Evolutionary conservation across 35 echinoderm and acorn worm species (phyloP), one percentile per base, ranked within the genome.

Genomic region (Lytechinus pictus): DNA sequence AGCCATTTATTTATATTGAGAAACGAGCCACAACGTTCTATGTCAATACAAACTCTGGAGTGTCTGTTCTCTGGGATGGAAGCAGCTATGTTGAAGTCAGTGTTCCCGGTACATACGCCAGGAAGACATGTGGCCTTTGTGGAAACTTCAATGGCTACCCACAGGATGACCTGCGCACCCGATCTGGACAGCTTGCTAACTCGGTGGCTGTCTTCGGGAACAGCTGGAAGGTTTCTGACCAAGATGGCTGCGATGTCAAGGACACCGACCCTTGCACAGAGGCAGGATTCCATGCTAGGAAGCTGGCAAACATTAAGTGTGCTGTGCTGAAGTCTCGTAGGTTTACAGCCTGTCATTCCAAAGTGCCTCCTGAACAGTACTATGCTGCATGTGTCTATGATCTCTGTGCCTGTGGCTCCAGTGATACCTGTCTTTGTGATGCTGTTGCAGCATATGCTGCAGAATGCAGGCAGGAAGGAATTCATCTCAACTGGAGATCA

Each of bases 71-170:
- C 8, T 99, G 98, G 98, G 98, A 99, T 96, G 98, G 98, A 1
- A 98, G 93, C 52, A 99, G 98, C 57, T 98, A 97, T 60, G 95
- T 99, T n/a, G 98, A 99, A 94, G 96, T 99, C 66, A 99, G 98
- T 86, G 96, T 99, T 53, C 98, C 98, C 0, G 97, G 97, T 7
- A 94, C 95, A 13, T 99, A 99, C 89, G 97, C 97, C 24, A 94
- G 96, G 60, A 72, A 95, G 87, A 98, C 96, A 3, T 99, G 98
- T 91, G 98, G 98, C 57, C 88, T 99, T 60, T 99, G 98, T 87
- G 98, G 98, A 60, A 99, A 98, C 92, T 99, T 99, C 93, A 99
- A 99, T 92, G 93, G 96, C 13, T 99, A 98, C 86, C 96, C 96
- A n/a, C 98, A 99, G 92, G 98, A 99, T 95, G 98, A 99, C 57